A percentile compares a stretch with the other conserved stretches of the same genome.
Evolutionary conservation across 2,113 vertebrate genomes (phyloP).

Genomic region (Cochlearius cochlearius): DNA sequence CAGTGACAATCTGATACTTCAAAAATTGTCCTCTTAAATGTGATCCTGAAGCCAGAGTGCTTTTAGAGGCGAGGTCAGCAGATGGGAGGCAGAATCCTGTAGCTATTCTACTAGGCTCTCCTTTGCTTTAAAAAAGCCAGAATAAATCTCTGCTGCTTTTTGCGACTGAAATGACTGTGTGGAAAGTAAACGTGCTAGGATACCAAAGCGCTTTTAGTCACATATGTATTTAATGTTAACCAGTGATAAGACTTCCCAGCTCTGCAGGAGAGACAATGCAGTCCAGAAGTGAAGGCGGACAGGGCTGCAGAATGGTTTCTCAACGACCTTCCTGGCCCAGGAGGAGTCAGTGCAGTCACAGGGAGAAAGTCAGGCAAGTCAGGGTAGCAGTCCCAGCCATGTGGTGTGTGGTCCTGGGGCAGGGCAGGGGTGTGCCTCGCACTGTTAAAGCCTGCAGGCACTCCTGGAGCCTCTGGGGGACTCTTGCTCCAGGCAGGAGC

Average conservation of each 20-base stretch:
- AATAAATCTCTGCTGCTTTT: neutral
- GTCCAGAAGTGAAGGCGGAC: neutral
- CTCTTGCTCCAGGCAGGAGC: neutral
- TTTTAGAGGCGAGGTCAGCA: neutral
- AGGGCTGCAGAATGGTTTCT: rapidly evolving
- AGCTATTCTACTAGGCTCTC: neutral
- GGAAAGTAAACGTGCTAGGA: neutral
- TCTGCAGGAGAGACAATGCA: neutral
- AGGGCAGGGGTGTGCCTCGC: neutral
- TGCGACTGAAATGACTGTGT: neutral
- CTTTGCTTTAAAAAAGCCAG: neutral
- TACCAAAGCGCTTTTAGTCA: neutral
- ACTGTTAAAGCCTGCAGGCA: rapidly evolving
- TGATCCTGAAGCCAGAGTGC: neutral
- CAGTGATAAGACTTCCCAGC: neutral
- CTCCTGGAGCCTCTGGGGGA: neutral
- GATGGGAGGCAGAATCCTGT: neutral
- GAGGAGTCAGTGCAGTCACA: neutral
- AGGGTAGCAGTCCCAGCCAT: neutral
- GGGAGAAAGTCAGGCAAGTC: neutral
- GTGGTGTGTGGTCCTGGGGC: neutral
- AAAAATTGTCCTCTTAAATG: neutral
- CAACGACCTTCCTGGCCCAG: neutral
- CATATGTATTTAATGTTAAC: neutral
- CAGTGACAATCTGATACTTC: neutral